Conservation (phyloP, 1,140 invertebrate species). For the Copidosoma floridanum region DNA sequence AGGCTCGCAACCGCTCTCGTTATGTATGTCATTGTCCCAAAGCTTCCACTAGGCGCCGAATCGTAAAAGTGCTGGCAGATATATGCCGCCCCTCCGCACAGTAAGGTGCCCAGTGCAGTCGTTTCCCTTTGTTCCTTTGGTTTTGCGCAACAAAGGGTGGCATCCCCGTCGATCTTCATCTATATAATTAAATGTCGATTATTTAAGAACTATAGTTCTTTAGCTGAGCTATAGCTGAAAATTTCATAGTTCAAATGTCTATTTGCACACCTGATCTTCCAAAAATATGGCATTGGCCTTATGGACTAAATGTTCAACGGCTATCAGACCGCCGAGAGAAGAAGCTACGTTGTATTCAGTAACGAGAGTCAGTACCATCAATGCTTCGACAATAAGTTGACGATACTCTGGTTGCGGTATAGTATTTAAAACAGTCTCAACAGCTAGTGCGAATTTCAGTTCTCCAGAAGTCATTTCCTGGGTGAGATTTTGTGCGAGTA, state of each 20-base stretch:
- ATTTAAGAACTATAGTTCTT: neutral
- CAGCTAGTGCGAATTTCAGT: constrained; percentile 95
- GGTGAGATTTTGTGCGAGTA: constrained; percentile 86
- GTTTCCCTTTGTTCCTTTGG: constrained; percentile 63
- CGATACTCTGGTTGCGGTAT: constrained; percentile 98
- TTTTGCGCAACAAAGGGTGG: constrained; percentile 87
- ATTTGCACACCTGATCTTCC: constrained; percentile 82
- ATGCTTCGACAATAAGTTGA: constrained; percentile 94
- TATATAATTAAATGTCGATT: constrained; percentile 46
- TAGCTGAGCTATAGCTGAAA: neutral
- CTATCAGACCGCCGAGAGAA: constrained; percentile 78
- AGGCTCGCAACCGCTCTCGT: constrained; percentile 78
- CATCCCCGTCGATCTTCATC: constrained; percentile 83
- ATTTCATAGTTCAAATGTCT: no score
- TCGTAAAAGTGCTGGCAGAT: constrained; percentile 98
- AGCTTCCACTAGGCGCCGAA: constrained; percentile 93
- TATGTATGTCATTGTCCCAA: constrained; percentile 97
- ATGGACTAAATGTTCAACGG: constrained; percentile 90
- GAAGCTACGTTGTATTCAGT: constrained; percentile 82
- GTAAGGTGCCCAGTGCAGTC: constrained; percentile 62
- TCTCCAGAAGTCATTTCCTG: constrained; percentile 99
- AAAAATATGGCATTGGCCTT: constrained; percentile 94
- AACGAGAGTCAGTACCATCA: constrained; percentile 92
- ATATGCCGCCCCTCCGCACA: constrained; percentile 89
- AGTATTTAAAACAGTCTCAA: constrained; percentile 95